These are phyloP conservation scores for Heliconius nattereri DNA, from an alignment of 1,140 invertebrate genomes.

Conservation along the genomic window DNA sequence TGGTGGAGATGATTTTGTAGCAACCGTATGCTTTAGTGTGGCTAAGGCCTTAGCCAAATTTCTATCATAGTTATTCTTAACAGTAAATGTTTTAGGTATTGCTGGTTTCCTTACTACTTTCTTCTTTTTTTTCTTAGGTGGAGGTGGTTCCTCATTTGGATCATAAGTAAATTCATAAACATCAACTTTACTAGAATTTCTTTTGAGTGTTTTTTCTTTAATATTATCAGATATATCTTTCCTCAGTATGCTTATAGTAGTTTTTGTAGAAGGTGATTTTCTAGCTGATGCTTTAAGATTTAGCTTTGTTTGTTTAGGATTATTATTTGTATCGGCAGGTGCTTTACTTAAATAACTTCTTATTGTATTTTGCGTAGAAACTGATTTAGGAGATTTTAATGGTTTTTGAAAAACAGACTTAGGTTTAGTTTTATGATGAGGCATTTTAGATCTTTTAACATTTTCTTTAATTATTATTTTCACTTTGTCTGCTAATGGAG, in stretches of 20 bases:
- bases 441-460: constrained; percentile 25
- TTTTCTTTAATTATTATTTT: constrained; percentile 25
- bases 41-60: constrained; percentile 65
- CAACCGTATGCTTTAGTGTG: constrained; percentile 58
- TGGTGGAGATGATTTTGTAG: constrained; percentile 22
- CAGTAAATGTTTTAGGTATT: constrained; percentile 54
- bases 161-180: constrained; percentile 75
- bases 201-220: constrained; percentile 49
- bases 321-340: constrained; percentile 55
- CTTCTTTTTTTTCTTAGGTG: constrained; percentile 67
- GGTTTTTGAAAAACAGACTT: constrained; percentile 23
- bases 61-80: constrained; percentile 66
- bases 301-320: constrained; percentile 46
- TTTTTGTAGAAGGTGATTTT: constrained; percentile 16
- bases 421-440: constrained; percentile 11
- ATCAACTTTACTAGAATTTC: constrained; percentile 57
- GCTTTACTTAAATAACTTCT: constrained; percentile 16
- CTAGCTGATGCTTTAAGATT: constrained; percentile 23
- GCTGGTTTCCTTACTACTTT: constrained; percentile 49
- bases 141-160: constrained; percentile 69
- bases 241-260: neutral
- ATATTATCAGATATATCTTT: constrained; percentile 26
- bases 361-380: constrained; percentile 1
- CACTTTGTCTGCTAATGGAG: constrained; percentile 49
- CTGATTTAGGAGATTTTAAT: neutral